phyloP scores from a whole-genome alignment of 2,888 invertebrate species.

The Phalera bucephala region DNA sequence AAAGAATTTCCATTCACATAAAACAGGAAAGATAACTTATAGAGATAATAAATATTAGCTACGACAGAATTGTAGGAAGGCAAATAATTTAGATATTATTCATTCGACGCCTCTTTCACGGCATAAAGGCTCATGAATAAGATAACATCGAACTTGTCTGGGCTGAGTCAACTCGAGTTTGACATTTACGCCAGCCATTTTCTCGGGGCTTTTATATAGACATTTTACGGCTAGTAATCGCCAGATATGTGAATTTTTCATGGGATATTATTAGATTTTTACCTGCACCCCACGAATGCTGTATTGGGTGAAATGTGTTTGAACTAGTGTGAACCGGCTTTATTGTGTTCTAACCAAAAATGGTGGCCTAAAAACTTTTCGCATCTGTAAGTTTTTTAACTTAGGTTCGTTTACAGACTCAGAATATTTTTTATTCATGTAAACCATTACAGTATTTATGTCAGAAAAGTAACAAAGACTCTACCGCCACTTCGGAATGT shows the following conservation, averaged over 20 bases:
- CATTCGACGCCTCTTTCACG: constrained; percentile 22
- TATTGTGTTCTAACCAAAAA: neutral
- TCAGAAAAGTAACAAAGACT: no score
- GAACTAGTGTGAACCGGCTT: neutral
- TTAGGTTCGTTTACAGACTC: no score
- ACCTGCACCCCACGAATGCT: neutral
- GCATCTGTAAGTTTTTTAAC: no score
- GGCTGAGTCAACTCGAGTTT: constrained; percentile 28
- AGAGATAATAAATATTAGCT: constrained; percentile 15
- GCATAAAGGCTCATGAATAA: constrained; percentile 37
- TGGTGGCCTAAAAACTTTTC: no score
- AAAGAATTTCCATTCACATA: neutral
- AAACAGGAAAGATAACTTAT: neutral
- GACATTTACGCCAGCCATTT: constrained; percentile 29
- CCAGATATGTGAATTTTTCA: constrained; percentile 40
- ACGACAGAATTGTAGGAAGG: constrained; percentile 24
- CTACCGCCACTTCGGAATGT: no score
- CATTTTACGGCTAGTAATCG: constrained; percentile 40
- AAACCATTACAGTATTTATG: no score
- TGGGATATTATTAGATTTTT: constrained; percentile 35
- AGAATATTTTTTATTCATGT: no score
- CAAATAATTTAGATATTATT: no score
- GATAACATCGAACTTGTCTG: constrained; percentile 32
- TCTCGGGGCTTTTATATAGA: constrained; percentile 32
- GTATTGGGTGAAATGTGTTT: neutral